These are phyloP conservation scores for Metallyticus violacea DNA, from an alignment of 2,888 invertebrate genomes.

Conservation along the genomic window DNA sequence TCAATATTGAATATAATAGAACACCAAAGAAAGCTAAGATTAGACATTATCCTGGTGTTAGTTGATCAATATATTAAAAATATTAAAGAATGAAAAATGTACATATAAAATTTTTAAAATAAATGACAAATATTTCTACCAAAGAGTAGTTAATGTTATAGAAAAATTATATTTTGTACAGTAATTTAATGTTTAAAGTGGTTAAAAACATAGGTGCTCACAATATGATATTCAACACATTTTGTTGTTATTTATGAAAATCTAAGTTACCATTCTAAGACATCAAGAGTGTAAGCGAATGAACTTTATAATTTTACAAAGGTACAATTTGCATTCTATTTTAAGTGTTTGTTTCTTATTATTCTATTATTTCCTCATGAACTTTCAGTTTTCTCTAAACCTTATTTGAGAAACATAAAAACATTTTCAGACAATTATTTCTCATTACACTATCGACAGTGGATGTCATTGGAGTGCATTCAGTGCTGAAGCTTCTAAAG, in stretches of 20 bases:
- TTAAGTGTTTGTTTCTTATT: too few relatives aligned
- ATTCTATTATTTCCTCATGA: too few relatives aligned
- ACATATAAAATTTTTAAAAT: neutral
- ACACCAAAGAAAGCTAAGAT: neutral
- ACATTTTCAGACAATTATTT: too few relatives aligned
- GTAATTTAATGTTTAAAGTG: neutral
- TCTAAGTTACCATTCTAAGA: neutral
- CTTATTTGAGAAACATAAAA: too few relatives aligned
- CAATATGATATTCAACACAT: neutral
- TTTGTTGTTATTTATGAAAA: neutral
- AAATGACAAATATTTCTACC: neutral
- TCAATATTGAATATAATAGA: neutral
- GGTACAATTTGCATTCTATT: too few relatives aligned
- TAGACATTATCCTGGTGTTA: neutral
- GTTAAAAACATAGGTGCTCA: neutral
- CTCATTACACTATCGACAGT: too few relatives aligned
- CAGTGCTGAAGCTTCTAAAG: too few relatives aligned
- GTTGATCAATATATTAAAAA: neutral
- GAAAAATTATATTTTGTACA: conserved; percentile 2
- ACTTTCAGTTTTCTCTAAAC: too few relatives aligned
- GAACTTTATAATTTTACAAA: too few relatives aligned
- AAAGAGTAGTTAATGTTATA: conserved; percentile 9
- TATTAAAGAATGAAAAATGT: neutral
- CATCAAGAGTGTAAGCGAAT: neutral
- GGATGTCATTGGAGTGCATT: too few relatives aligned